These are phyloP conservation scores for Zaprionus camerounensis DNA, from an alignment of 1,140 invertebrate genomes.

Conservation along the genomic window DNA sequence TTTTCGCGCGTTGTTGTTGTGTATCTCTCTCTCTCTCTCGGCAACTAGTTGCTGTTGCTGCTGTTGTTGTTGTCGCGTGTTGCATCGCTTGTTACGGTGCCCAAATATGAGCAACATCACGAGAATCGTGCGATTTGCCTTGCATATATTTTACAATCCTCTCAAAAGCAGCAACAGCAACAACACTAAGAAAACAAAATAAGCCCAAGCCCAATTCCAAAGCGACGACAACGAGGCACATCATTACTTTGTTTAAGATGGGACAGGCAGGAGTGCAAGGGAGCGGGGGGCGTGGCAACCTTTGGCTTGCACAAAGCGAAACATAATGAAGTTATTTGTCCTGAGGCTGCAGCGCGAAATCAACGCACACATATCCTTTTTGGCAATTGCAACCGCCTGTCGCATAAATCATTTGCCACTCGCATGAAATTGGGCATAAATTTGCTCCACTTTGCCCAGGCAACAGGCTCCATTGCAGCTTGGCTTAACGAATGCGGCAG, in stretches of 20 bases:
- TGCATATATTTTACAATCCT: conserved; percentile 80
- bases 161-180: conserved; percentile 10
- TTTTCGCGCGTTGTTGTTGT: conserved; percentile 70
- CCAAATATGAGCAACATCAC: conserved; percentile 82
- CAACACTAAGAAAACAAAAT: neutral
- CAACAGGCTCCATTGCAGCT: conserved; percentile 15
- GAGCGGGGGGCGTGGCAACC: neutral
- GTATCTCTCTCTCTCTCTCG: conserved; percentile 34
- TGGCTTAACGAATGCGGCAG: conserved; percentile 68
- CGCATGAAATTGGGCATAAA: conserved; percentile 83
- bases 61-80: conserved; percentile 72
- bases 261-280: neutral
- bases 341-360: conserved; percentile 71
- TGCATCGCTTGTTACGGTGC: conserved; percentile 77
- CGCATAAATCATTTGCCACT: conserved; percentile 82
- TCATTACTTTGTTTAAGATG: conserved; percentile 57
- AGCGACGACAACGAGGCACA: conserved; percentile 51
- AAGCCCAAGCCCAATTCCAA: conserved; percentile 43
- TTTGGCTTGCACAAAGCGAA: conserved; percentile 24
- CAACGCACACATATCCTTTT: conserved; percentile 81
- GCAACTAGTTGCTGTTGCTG: conserved; percentile 42
- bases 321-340: conserved; percentile 81
- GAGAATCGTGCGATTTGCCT: conserved; percentile 81
- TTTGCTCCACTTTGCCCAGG: conserved; percentile 76
- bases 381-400: conserved; percentile 80